phyloP scores from a whole-genome alignment of 2,113 vertebrate genomes.

The Nansenia antarctica region DNA sequence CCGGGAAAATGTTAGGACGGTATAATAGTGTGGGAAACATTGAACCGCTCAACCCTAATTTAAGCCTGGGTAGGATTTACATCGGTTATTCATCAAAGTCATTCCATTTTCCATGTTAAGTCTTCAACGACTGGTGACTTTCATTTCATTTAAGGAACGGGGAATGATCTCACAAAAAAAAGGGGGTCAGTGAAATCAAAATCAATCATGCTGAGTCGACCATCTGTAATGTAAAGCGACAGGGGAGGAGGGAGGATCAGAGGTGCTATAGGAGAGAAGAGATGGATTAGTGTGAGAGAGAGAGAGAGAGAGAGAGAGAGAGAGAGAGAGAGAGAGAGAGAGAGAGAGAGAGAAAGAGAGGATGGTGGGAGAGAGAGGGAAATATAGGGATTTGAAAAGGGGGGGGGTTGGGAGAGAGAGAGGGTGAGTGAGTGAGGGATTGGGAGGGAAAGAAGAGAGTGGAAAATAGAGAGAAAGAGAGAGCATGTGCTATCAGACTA shows the following conservation, averaged over 20 bases:
- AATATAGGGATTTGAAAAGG: too few relatives aligned
- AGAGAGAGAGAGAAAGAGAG: neutral
- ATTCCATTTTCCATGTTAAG: neutral
- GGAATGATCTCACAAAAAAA: conserved; percentile 2
- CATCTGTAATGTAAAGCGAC: conserved; percentile 14
- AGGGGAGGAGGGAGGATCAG: conserved; percentile 21
- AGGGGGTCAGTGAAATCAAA: neutral
- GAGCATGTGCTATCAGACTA: conserved; percentile 1
- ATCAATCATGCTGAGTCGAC: neutral
- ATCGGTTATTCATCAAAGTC: neutral
- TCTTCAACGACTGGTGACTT: conserved; percentile 8
- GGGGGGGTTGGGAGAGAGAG: neutral
- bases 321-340: neutral
- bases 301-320: conserved; percentile 15
- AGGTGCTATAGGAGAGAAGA: conserved; percentile 17
- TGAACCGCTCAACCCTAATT: too few relatives aligned
- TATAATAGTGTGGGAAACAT: too few relatives aligned
- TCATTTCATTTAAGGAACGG: conserved; percentile 16
- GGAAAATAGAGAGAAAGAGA: neutral
- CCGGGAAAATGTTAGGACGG: too few relatives aligned
- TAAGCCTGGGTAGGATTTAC: neutral
- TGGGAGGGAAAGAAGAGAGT: neutral
- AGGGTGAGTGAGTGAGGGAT: neutral
- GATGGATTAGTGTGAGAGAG: conserved; percentile 34
- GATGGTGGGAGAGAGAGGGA: neutral